Percentiles rank a stretch among this genome's conserved stretches.
These are phyloP conservation scores for Diachrysia chrysitis DNA, from an alignment of 2,888 invertebrate genomes.

Conservation along the genomic window DNA sequence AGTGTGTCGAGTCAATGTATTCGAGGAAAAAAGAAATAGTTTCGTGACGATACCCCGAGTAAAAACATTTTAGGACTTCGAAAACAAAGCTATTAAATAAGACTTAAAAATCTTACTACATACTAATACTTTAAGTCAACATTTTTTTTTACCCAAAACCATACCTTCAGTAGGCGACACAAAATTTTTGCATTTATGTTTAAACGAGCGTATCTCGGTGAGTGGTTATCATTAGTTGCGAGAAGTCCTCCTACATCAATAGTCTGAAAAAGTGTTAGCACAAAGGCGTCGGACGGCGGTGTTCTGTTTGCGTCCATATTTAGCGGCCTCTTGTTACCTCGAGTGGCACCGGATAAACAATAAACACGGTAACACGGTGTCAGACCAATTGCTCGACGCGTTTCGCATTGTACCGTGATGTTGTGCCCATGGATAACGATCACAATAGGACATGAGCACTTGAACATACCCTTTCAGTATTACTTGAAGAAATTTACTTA, in stretches of 20 bases:
- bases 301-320: conserved; percentile 76
- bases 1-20: too few relatives aligned
- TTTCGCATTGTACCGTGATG: conserved; percentile 76
- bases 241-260: conserved; percentile 69
- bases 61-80: too few relatives aligned
- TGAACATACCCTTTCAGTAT: conserved; percentile 13
- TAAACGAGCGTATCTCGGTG: conserved; percentile 47
- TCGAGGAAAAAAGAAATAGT: too few relatives aligned
- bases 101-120: not conserved
- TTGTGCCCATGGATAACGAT: conserved; percentile 59
- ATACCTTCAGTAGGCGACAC: conserved; percentile 16
- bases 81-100: too few relatives aligned
- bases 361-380: conserved; percentile 54
- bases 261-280: conserved; percentile 73
- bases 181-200: conserved; percentile 45
- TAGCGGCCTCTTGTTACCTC: conserved; percentile 82
- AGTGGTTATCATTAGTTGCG: conserved; percentile 67
- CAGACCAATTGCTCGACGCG: conserved; percentile 68
- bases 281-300: conserved; percentile 68
- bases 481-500: conserved; percentile 32
- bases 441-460: conserved; percentile 31
- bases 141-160: not conserved
- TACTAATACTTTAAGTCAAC: conserved; percentile 2
- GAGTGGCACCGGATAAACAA: conserved; percentile 76
- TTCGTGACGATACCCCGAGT: too few relatives aligned